A percentile compares a stretch with the other conserved stretches of the same genome.
phyloP scores from a whole-genome alignment of 1,140 invertebrate species.

The Drosophila rhopaloa region DNA sequence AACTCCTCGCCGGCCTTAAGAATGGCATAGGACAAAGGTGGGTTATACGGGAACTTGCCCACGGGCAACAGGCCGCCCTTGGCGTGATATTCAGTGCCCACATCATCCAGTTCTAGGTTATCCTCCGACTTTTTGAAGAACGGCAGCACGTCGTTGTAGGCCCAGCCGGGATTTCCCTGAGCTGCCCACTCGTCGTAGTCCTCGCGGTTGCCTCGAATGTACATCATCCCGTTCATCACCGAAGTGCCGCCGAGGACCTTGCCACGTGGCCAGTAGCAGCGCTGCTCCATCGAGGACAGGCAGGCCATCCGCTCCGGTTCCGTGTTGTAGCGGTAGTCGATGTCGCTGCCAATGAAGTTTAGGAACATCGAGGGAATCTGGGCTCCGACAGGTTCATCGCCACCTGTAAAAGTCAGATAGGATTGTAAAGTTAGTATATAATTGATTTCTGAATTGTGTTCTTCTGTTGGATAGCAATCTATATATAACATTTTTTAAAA shows the following conservation, averaged over 20 bases:
- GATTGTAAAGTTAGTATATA: not conserved
- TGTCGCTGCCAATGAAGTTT: slow-evolving; percentile 92
- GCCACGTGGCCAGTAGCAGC: slow-evolving; percentile 93
- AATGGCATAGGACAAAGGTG: slow-evolving; percentile 92
- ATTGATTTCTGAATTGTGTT: no score
- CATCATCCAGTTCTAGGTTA: slow-evolving; percentile 90
- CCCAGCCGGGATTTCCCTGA: slow-evolving; percentile 95
- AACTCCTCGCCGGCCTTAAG: slow-evolving; percentile 93
- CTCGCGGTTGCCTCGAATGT: slow-evolving; percentile 94
- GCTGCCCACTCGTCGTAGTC: slow-evolving; percentile 97
- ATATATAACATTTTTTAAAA: no score
- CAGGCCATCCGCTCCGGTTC: slow-evolving; percentile 94
- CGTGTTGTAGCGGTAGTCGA: slow-evolving; percentile 95
- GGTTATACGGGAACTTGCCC: slow-evolving; percentile 93
- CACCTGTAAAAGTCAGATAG: slow-evolving; percentile 83
- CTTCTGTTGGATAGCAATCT: no score
- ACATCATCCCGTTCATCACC: slow-evolving; percentile 98
- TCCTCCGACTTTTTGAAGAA: slow-evolving; percentile 95
- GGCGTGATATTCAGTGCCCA: slow-evolving; percentile 91
- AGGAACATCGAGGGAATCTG: slow-evolving; percentile 94
- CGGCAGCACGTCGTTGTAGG: slow-evolving; percentile 94
- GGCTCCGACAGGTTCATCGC: slow-evolving; percentile 92
- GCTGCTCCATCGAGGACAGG: slow-evolving; percentile 89
- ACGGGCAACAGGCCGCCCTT: slow-evolving; percentile 92
- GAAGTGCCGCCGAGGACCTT: slow-evolving; percentile 96